phyloP scores from a whole-genome alignment of 2,797 vertebrate species.

The Eremophila alpestris region DNA sequence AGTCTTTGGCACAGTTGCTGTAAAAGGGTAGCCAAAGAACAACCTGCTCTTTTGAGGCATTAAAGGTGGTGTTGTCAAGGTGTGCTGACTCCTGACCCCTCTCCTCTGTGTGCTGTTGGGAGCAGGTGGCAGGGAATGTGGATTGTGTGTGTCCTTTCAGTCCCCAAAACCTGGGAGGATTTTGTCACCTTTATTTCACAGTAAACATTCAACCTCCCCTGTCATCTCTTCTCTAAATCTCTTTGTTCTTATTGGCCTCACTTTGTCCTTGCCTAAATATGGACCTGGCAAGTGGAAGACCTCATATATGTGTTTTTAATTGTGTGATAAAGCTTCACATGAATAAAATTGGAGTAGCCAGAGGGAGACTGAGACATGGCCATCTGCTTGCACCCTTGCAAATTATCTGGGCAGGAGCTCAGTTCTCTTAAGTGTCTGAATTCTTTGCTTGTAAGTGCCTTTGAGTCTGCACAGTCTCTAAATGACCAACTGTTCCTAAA shows the following conservation, averaged over 20 bases:
- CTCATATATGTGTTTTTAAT: not conserved
- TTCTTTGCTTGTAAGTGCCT: not conserved
- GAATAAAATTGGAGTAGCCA: not conserved
- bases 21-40: not conserved
- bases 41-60: not conserved
- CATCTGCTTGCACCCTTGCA: not conserved
- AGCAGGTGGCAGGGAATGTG: not conserved
- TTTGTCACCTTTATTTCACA: not conserved
- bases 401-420: not conserved
- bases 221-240: not conserved
- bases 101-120: not conserved
- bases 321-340: not conserved
- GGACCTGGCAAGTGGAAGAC: not conserved
- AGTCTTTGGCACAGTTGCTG: not conserved
- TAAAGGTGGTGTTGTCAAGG: not conserved
- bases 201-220: not conserved
- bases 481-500: not conserved
- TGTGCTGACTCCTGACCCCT: not conserved
- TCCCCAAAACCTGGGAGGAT: not conserved
- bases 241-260: not conserved
- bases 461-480: not conserved
- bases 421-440: not conserved
- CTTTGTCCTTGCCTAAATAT: not conserved
- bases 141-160: not conserved
- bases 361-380: not conserved